Evolutionary conservation across 2,888 invertebrate species (phyloP).

Genomic region (Mylabris sibirica): DNA sequence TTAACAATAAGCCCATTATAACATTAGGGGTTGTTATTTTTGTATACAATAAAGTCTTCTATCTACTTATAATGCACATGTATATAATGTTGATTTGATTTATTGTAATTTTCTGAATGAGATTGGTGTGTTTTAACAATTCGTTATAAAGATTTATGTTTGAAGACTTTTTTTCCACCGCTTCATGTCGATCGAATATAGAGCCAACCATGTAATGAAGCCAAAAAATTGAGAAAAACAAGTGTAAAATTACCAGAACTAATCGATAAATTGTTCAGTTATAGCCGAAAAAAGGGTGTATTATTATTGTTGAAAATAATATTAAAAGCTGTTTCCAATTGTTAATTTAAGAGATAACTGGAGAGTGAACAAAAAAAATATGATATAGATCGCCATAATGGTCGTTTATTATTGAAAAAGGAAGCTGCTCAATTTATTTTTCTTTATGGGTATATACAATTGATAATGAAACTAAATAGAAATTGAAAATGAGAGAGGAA

Average conservation of each 20-base stretch:
- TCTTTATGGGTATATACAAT: background rate
- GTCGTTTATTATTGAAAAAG: background rate
- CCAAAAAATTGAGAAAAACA: slow-evolving; percentile 29
- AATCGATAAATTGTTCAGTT: slow-evolving; percentile 32
- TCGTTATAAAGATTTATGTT: slow-evolving; percentile 23
- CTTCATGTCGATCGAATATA: slow-evolving; percentile 28
- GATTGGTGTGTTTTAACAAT: slow-evolving; percentile 1
- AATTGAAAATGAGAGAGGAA: background rate
- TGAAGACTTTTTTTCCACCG: slow-evolving; percentile 17
- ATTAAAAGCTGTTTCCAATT: background rate
- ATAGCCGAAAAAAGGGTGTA: slow-evolving; percentile 21
- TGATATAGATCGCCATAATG: background rate
- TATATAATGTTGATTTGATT: background rate
- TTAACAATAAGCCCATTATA: slow-evolving; percentile 6
- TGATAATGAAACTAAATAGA: background rate
- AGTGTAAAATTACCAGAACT: slow-evolving; percentile 33
- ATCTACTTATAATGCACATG: background rate
- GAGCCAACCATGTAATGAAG: slow-evolving; percentile 30
- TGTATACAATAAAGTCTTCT: background rate
- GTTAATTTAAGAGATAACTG: no score
- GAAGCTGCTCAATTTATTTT: background rate
- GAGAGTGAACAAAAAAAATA: background rate
- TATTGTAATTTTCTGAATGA: background rate
- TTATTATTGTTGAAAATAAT: slow-evolving; percentile 21
- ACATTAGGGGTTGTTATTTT: background rate